Evolutionary conservation across 2,797 vertebrate genomes (phyloP).

Genomic region (Characodon lateralis): DNA sequence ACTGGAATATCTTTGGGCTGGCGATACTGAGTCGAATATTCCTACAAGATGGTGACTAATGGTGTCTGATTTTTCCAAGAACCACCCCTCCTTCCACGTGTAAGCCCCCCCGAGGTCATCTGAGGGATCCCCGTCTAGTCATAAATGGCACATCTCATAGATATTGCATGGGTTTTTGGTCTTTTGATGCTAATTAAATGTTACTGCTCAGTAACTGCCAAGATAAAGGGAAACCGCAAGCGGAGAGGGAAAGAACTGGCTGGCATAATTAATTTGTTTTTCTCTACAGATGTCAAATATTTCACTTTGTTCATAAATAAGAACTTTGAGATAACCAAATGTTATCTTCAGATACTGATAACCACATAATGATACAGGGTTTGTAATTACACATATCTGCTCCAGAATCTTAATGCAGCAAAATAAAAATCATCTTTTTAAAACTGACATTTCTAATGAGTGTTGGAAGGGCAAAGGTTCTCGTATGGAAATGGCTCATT

Average conservation of each 20-base stretch:
- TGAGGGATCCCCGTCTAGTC: slow-evolving; percentile 49
- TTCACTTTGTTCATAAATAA: slow-evolving; percentile 2
- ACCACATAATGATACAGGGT: neutral
- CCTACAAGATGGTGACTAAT: slow-evolving; percentile 59
- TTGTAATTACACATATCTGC: slow-evolving; percentile 1
- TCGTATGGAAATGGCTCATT: slow-evolving; percentile 25
- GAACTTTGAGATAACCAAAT: neutral
- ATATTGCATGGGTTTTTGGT: slow-evolving; percentile 50
- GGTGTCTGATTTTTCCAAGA: slow-evolving; percentile 57
- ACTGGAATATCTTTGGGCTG: slow-evolving; percentile 41
- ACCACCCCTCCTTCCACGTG: slow-evolving; percentile 7
- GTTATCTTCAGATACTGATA: neutral
- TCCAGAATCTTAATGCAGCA: neutral
- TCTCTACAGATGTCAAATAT: neutral
- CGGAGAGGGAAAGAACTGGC: slow-evolving; percentile 1
- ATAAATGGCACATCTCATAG: slow-evolving; percentile 73
- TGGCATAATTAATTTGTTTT: neutral
- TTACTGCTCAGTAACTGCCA: slow-evolving; percentile 50
- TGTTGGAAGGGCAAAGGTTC: neutral
- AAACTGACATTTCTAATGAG: slow-evolving; percentile 24
- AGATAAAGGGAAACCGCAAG: slow-evolving; percentile 33
- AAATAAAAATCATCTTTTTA: neutral
- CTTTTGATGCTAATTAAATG: slow-evolving; percentile 73
- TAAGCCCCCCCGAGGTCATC: slow-evolving; percentile 44
- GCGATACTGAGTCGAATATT: slow-evolving; percentile 32